Conservation (phyloP, 2,113 vertebrate species). For the Eudorcas thomsonii region DNA sequence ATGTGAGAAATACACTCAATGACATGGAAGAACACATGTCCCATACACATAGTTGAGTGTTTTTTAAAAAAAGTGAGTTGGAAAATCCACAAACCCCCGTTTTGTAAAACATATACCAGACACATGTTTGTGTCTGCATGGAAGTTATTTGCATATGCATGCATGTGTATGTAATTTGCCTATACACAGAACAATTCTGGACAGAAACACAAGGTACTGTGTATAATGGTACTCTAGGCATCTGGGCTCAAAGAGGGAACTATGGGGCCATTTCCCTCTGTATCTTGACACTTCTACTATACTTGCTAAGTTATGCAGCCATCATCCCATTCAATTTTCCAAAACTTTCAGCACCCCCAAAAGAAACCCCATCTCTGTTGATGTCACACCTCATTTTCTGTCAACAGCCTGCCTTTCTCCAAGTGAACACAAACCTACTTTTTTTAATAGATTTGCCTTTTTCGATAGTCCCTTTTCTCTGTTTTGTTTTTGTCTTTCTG, state of each 20-base stretch:
- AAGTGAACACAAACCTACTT: not conserved
- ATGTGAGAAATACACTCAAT: not conserved
- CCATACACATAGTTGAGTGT: not conserved
- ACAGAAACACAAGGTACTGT: not conserved
- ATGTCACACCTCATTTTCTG: not conserved
- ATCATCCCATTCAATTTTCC: not conserved
- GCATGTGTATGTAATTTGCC: not conserved
- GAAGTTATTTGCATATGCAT: not conserved
- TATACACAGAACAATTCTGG: not conserved
- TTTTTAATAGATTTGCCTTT: too few relatives aligned
- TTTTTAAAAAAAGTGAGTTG: not conserved
- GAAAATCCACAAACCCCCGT: not conserved
- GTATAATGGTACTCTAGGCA: not conserved
- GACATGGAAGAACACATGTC: not conserved
- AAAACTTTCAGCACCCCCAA: not conserved
- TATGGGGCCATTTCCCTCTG: not conserved
- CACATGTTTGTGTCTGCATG: not conserved
- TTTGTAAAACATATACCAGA: not conserved
- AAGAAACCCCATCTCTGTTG: not conserved
- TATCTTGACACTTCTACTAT: not conserved
- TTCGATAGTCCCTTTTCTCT: not conserved
- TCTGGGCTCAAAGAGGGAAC: not conserved
- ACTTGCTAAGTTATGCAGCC: not conserved
- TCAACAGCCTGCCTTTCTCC: not conserved
- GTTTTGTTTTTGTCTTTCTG: not conserved